Evolutionary conservation across 1,140 invertebrate genomes (phyloP).

Genomic region (Mya arenaria): DNA sequence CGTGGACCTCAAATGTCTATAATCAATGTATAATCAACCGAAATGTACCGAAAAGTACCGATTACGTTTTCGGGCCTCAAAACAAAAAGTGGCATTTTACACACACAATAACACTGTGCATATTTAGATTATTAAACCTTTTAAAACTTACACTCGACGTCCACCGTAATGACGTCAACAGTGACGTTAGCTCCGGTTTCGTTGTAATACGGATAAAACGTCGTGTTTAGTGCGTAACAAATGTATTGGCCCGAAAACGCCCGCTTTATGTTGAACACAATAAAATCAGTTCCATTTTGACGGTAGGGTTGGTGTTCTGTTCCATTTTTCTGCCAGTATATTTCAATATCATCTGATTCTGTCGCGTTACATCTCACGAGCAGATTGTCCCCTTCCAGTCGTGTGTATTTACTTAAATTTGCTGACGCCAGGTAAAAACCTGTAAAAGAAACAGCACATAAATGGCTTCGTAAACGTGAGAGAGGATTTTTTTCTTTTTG

Average conservation of each 20-base stretch:
- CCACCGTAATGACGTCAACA: conserved; percentile 27
- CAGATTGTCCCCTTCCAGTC: conserved; percentile 30
- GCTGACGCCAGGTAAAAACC: background rate
- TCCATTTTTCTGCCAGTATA: conserved; percentile 32
- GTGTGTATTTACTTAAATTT: conserved; percentile 2
- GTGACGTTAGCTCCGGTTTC: conserved; percentile 17
- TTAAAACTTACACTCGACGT: conserved; percentile 32
- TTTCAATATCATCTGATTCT: background rate
- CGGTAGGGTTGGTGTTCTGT: background rate
- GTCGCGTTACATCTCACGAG: conserved; percentile 17
- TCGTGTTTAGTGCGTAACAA: conserved; percentile 25
- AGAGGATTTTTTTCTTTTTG: no score
- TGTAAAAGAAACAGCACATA: background rate
- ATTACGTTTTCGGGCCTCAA: no score
- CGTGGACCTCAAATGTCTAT: no score
- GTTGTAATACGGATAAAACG: background rate
- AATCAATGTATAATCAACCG: no score
- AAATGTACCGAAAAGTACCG: no score
- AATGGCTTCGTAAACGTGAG: no score
- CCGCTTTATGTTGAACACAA: conserved; percentile 25
- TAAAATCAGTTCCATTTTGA: conserved; percentile 3
- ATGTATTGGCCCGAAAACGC: conserved; percentile 13
- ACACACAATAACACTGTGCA: no score
- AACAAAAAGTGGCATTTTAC: no score
- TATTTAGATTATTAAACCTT: no score